A percentile compares a stretch with the other conserved stretches of the same genome.
Conservation (phyloP, 2,888 invertebrate genomes). For the Drosophila birchii region DNA sequence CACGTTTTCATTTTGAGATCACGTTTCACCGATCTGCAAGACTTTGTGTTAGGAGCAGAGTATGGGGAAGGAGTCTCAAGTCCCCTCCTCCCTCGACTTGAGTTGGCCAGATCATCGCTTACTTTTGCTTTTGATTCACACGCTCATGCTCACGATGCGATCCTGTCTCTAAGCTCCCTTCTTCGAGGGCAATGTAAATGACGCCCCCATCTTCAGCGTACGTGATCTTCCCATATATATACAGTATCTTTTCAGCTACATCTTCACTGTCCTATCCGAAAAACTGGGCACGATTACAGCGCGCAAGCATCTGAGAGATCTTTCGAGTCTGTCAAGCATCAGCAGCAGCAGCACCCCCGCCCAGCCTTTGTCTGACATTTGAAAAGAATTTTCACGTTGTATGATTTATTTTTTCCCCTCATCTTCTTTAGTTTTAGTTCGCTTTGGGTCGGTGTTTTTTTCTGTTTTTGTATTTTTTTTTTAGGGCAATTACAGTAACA, state of each 20-base stretch:
- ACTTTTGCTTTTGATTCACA: constrained; percentile 63
- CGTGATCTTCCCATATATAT: constrained; percentile 64
- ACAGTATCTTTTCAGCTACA: constrained; percentile 69
- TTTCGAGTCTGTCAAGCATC: constrained; percentile 68
- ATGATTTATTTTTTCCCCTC: constrained; percentile 44
- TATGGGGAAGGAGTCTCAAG: neutral
- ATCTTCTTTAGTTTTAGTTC: constrained; percentile 39
- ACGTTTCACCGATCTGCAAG: constrained; percentile 33
- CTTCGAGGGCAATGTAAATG: constrained; percentile 74
- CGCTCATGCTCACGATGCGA: constrained; percentile 79
- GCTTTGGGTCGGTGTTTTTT: constrained; percentile 14
- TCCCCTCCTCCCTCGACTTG: neutral
- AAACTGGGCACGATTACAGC: constrained; percentile 70
- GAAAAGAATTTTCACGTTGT: constrained; percentile 80
- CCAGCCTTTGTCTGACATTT: constrained; percentile 64
- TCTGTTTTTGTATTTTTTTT: constrained; percentile 40
- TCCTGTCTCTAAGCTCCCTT: constrained; percentile 59
- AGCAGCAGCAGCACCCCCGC: constrained; percentile 28
- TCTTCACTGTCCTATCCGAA: constrained; percentile 57
- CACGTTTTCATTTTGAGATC: constrained; percentile 36
- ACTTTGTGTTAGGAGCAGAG: constrained; percentile 4
- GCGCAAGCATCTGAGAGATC: constrained; percentile 64
- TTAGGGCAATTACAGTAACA: constrained; percentile 72
- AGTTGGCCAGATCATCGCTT: constrained; percentile 27
- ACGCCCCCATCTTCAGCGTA: constrained; percentile 76